Evolutionary conservation across 2,797 vertebrate species (phyloP), one percentile per base, ranked within the genome.

Genomic region (Danio albolineatus): DNA sequence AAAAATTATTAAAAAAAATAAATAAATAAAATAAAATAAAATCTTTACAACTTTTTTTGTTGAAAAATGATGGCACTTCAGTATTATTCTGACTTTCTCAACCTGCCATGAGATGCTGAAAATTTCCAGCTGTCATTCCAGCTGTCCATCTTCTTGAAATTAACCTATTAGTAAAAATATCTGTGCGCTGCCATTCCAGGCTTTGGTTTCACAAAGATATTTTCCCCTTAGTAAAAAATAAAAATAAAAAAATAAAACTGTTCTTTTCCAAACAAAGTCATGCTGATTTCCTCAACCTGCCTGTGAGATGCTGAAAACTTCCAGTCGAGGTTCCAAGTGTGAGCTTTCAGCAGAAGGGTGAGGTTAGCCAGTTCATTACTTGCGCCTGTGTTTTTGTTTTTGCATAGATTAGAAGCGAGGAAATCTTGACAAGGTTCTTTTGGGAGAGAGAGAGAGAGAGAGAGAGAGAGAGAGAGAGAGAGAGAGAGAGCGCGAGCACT

Each of bases 341-440:
- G 12, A 38, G 21, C n/a, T 61, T 70, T 16, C 28, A 78, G 17
- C 73, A 21, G 12, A 64, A 62, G 59, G 53, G 5, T 49, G 48
- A 79, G 69, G 69, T 79, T 61, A 79, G n/a, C 16, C 21, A 21
- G 81, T 61, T 74, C 44, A 73, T 53, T 77, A 48, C 65, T 51
- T 36, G 28, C 1, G 5, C 66, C 46, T 6, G 13, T 41, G 54
- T 54, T 62, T 73, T 61, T 78, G 61, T 67, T 72, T 57, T 73
- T 0, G 6, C 61, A 79, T 38, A 67, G 81, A 78, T 82, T 60
- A 54, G 46, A 53, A 43, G 75, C 60, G 54, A 75, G 48, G 72
- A 79, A 82, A 82, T 71, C 64, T 79, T 36, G 56, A 73, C 51
- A 67, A 39, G 51, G 36, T 73, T 78, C 16, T 78, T 71, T 73